These are phyloP conservation scores for Genyomyrus donnyi DNA, from an alignment of 2,113 vertebrate genomes.

Conservation along the genomic window DNA sequence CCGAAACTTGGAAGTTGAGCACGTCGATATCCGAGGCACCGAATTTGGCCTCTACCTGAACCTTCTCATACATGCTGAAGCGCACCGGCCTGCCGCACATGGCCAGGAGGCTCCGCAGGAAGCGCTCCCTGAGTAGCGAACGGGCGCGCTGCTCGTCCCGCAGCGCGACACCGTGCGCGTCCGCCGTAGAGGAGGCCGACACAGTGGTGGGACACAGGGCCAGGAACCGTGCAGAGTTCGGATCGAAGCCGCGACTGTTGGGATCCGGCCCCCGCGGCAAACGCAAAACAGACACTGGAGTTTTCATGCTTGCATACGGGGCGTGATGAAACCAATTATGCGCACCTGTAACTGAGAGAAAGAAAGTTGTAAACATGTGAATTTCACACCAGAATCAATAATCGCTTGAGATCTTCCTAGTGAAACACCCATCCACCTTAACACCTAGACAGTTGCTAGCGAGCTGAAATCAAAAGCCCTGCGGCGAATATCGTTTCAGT, in stretches of 20 bases:
- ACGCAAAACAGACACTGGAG: conserved; percentile 52
- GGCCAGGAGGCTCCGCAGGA: conserved; percentile 70
- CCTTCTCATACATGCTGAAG: conserved; percentile 69
- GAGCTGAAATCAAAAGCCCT: not conserved
- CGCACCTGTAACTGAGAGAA: not conserved
- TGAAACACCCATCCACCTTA: not conserved
- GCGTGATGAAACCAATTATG: too few relatives aligned
- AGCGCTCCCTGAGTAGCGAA: conserved; percentile 64
- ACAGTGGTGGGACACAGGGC: conserved; percentile 57
- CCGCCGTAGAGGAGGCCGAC: conserved; percentile 22
- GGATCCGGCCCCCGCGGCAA: conserved; percentile 60
- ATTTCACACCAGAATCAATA: not conserved
- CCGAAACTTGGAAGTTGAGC: conserved; percentile 77
- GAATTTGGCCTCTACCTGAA: conserved; percentile 67
- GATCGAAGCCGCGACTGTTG: conserved; percentile 71
- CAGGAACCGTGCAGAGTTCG: conserved; percentile 45
- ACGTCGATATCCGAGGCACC: conserved; percentile 75
- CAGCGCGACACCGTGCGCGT: conserved; percentile 4
- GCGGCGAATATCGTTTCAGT: not conserved
- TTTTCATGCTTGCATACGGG: conserved; percentile 38
- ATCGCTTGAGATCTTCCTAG: not conserved
- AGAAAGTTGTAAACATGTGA: not conserved
- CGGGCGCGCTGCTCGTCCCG: conserved; percentile 60
- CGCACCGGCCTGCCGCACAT: conserved; percentile 61
- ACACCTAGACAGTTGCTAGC: not conserved